These are phyloP conservation scores for Hymenopus coronatus DNA, from an alignment of 2,888 invertebrate genomes.

Conservation along the genomic window DNA sequence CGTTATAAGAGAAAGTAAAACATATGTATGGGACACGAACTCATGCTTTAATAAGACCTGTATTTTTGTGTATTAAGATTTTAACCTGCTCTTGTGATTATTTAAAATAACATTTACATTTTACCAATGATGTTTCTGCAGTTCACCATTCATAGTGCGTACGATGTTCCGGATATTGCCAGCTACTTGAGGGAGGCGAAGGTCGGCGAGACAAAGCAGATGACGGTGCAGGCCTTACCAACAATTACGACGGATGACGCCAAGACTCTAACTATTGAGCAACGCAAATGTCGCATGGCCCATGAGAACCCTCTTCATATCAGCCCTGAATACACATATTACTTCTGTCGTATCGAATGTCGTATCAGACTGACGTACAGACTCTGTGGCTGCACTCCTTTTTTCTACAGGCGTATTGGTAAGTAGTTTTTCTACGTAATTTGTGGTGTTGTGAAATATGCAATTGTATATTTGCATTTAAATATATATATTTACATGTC, in stretches of 20 bases:
- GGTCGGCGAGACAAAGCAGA: conserved; percentile 56
- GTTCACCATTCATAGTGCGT: conserved; percentile 64
- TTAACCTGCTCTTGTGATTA: too few species aligned
- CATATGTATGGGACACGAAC: too few species aligned
- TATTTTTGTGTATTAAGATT: too few species aligned
- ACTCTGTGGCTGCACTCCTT: conserved; percentile 68
- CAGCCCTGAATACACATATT: conserved; percentile 47
- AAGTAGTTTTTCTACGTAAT: too few species aligned
- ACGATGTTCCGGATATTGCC: conserved; percentile 65
- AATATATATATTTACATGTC: too few species aligned
- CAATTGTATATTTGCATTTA: too few species aligned
- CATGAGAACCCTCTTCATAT: conserved; percentile 21
- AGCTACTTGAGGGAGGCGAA: conserved; percentile 49
- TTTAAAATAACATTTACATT: too few species aligned
- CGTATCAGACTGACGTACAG: conserved; percentile 59
- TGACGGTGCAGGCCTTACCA: conserved; percentile 58
- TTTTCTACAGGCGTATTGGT: conserved; percentile 69
- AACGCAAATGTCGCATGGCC: conserved; percentile 57
- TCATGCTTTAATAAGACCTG: too few species aligned
- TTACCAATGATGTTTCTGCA: conserved; percentile 40
- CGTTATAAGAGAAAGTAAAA: too few species aligned
- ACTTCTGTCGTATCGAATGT: conserved; percentile 70
- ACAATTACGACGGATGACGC: conserved; percentile 59
- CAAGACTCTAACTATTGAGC: conserved; percentile 41
- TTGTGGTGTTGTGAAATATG: too few species aligned